A percentile compares a stretch with the other conserved stretches of the same genome.
phyloP scores from a whole-genome alignment of 2,888 invertebrate species.

The Oscheius myriophilus region DNA sequence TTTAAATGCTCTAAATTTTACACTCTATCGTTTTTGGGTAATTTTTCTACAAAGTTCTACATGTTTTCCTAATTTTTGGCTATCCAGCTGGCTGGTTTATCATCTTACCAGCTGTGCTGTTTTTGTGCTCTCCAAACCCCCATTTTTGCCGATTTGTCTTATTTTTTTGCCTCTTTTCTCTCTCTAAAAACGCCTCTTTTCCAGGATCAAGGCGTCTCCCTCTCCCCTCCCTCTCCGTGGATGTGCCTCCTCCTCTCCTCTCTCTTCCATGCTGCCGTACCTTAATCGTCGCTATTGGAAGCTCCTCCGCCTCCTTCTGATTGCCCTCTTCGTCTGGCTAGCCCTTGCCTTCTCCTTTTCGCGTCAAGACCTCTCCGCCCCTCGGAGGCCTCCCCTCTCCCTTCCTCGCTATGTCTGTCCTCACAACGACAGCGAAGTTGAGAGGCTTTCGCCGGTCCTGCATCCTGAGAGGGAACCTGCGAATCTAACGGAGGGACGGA shows the following conservation, averaged over 20 bases:
- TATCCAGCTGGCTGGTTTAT: no score
- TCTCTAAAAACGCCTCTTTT: no score
- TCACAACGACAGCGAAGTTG: background rate
- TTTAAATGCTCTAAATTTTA: no score
- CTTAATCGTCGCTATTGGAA: conserved; percentile 30
- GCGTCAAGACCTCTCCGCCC: background rate
- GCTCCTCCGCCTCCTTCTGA: conserved; percentile 2
- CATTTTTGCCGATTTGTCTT: no score
- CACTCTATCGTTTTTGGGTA: no score
- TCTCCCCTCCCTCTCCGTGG: background rate
- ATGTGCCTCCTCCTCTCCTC: background rate
- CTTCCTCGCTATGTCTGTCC: conserved; percentile 23
- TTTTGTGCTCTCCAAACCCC: no score
- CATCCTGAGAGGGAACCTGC: background rate
- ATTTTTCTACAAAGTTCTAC: no score
- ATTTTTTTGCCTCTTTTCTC: no score
- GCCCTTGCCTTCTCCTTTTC: conserved; percentile 7
- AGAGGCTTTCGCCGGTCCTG: background rate
- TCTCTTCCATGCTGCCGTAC: conserved; percentile 29
- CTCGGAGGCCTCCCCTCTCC: conserved; percentile 5
- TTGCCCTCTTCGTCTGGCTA: background rate
- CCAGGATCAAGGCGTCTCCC: no score
- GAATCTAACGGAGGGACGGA: conserved; percentile 36
- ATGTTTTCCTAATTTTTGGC: no score
- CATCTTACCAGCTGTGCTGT: no score